A percentile compares a stretch with the other conserved stretches of the same genome.
These are phyloP conservation scores for Solenopsis fugax DNA, from an alignment of 1,140 invertebrate genomes.

Conservation along the genomic window DNA sequence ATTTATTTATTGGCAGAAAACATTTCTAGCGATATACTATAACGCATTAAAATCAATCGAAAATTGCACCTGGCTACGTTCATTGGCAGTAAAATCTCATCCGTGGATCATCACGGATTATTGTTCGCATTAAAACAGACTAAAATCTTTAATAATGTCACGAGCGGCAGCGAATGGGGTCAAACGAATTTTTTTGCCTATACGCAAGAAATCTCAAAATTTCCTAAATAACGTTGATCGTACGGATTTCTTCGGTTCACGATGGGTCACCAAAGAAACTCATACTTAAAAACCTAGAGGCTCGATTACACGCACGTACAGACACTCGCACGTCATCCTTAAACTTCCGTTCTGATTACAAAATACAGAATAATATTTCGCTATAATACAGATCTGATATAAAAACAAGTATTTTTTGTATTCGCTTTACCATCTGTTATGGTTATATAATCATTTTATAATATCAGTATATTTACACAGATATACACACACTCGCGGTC, in stretches of 20 bases:
- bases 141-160: conserved; percentile 46
- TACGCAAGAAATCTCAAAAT: conserved; percentile 72
- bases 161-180: conserved; percentile 70
- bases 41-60: conserved; percentile 47
- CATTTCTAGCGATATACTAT: conserved; percentile 44
- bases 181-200: conserved; percentile 70
- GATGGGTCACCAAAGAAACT: conserved; percentile 68
- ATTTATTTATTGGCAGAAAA: conserved; percentile 16
- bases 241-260: conserved; percentile 64
- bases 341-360: conserved; percentile 82
- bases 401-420: conserved; percentile 86
- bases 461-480: conserved; percentile 85
- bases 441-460: conserved; percentile 83
- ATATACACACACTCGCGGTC: conserved; percentile 79
- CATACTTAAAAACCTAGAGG: conserved; percentile 70
- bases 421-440: conserved; percentile 81
- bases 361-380: conserved; percentile 86
- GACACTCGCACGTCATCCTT: conserved; percentile 78
- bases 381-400: conserved; percentile 86
- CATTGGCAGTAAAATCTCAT: conserved; percentile 71
- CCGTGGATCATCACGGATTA: conserved; percentile 25
- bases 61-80: conserved; percentile 36
- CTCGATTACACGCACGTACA: conserved; percentile 75
- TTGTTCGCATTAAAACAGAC: conserved; percentile 47
- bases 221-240: conserved; percentile 71